Percentiles rank a stretch among this genome's conserved stretches.
Conservation (phyloP, 2,113 vertebrate genomes). For the Ammospiza caudacuta region DNA sequence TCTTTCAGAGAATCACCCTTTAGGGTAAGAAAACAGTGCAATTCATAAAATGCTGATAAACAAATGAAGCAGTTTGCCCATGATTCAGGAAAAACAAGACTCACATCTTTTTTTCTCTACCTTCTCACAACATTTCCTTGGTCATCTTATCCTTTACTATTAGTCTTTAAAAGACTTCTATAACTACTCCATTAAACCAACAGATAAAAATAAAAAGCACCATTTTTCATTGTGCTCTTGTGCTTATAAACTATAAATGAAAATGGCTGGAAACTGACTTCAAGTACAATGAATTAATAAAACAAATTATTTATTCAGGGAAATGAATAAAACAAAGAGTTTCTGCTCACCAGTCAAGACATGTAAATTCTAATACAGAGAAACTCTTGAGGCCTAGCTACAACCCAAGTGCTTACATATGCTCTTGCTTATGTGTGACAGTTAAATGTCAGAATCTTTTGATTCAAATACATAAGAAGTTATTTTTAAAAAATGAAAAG, state of each 20-base stretch:
- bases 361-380: neutral
- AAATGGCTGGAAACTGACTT: neutral
- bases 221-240: neutral
- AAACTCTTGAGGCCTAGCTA: neutral
- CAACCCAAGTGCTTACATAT: neutral
- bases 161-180: neutral
- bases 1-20: neutral
- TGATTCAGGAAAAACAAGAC: neutral
- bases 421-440: neutral
- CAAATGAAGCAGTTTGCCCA: neutral
- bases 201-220: neutral
- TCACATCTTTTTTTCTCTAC: neutral
- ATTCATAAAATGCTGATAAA: neutral
- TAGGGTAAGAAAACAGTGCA: neutral
- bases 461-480: neutral
- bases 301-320: conserved; percentile 8
- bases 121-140: neutral
- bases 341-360: neutral
- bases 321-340: conserved; percentile 14
- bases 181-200: neutral
- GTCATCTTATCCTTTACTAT: neutral
- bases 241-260: neutral
- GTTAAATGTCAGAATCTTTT: neutral
- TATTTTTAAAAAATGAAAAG: neutral
- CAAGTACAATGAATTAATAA: neutral